Conservation (phyloP, 2,113 vertebrate genomes). For the Chitala chitala region DNA sequence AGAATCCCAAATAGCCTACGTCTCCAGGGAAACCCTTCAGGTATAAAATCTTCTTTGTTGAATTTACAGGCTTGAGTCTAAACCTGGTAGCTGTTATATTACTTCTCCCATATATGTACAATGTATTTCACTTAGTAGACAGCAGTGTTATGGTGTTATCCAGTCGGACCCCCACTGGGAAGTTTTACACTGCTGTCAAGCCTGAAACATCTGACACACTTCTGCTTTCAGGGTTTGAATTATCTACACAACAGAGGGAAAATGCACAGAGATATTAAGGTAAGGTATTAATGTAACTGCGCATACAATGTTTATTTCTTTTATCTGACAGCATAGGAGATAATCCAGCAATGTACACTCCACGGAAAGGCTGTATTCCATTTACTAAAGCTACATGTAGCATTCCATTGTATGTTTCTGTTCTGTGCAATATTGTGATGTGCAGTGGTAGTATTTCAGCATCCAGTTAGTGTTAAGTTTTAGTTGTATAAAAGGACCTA, state of each 20-base stretch:
- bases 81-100: background rate
- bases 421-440: background rate
- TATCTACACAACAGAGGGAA: conserved; percentile 72
- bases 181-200: background rate
- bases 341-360: no score
- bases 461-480: no score
- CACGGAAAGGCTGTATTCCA: no score
- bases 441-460: background rate
- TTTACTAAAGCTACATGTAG: background rate
- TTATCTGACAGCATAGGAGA: no score
- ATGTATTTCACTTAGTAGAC: background rate
- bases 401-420: background rate
- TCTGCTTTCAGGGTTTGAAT: conserved; percentile 59
- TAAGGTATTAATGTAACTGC: conserved; percentile 31
- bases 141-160: no score
- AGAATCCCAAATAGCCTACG: conserved; percentile 96
- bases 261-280: conserved; percentile 77
- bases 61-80: background rate
- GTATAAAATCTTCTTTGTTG: conserved; percentile 51
- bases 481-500: background rate
- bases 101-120: background rate
- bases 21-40: conserved; percentile 97
- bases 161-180: background rate
- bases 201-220: background rate
- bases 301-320: no score